These are phyloP conservation scores for Rhamphomyia laevipes DNA, from an alignment of 2,888 invertebrate species.

Conservation along the genomic window DNA sequence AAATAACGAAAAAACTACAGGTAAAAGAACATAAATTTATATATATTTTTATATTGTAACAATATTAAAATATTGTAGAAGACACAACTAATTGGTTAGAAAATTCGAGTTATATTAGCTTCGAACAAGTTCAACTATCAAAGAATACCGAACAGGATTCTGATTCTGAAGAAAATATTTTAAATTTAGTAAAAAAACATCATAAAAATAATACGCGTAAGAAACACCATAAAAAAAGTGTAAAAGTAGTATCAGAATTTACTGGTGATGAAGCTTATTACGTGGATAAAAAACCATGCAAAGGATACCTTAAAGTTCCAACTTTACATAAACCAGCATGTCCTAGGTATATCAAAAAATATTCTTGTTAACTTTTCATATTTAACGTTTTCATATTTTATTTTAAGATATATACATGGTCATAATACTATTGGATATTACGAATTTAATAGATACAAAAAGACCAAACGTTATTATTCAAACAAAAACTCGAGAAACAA, in stretches of 20 bases:
- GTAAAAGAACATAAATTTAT: neutral
- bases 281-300: slow-evolving; percentile 45
- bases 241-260: slow-evolving; percentile 20
- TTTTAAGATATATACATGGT: slow-evolving; percentile 10
- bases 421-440: neutral
- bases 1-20: neutral
- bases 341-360: slow-evolving; percentile 41
- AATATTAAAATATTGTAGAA: neutral
- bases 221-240: slow-evolving; percentile 4
- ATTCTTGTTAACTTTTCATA: slow-evolving; percentile 1
- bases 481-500: slow-evolving; percentile 13
- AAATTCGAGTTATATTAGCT: slow-evolving; percentile 16
- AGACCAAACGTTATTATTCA: slow-evolving; percentile 17
- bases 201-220: slow-evolving; percentile 8
- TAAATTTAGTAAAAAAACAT: neutral
- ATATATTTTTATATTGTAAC: neutral
- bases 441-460: slow-evolving; percentile 1
- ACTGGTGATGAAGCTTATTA: slow-evolving; percentile 42
- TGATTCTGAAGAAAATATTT: neutral
- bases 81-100: slow-evolving; percentile 14
- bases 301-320: slow-evolving; percentile 45
- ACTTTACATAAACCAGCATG: slow-evolving; percentile 53
- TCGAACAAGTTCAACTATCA: neutral
- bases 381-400: slow-evolving; percentile 5
- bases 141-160: neutral